Base-by-base conservation (phyloP, 2,797 vertebrate species). In the Poeciliopsis gracilis region DNA sequence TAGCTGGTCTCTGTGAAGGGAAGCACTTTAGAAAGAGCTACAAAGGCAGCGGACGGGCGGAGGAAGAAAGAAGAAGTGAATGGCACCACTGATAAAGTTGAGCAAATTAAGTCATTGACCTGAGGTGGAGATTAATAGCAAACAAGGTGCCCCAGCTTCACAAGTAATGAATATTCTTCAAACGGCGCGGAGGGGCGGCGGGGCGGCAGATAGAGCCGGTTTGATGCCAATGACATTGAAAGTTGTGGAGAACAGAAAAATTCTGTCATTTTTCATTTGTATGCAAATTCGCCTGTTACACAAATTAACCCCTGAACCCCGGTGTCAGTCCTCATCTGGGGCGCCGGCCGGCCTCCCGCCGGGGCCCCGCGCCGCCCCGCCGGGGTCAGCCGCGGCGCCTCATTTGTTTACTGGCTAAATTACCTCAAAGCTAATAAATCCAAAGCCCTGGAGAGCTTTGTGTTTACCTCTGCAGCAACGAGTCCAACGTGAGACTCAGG, bases 261-360 rank as follows among this genome's bases (percentile, higher is more conserved):
- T 97, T 97, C 97, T 96, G 97, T 97, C 97, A 96, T 97, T 98
- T 98, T 94, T 93, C 98, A 99, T 99, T 99, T 99, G 97, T 98
- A 99, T 99, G 98, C 97, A 99, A 99, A 99, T 99, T 95, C 0
- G 90, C 85, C 96, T 95, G 97, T 98, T 99, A 96, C 97, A 97
- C 97, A 98, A 99, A 99, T 99, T 99, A 99, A 99, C 98, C 98
- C 96, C 94, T 97, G 96, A 97, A 97, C 97, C 96, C 91, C 87
- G 38, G 95, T 95, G 97, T 98, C 98, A 98, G 95, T 98, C 97
- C 96, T 98, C 97, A 98, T 98, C 97, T 97, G 91, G 93, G 94
- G 95, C 91, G 93, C 95, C 93, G 94, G 91, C 85, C 59, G 80
- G 73, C 83, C 82, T 88, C 90, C 88, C 15, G 82, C 83, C 36